Conservation (phyloP, 1,140 invertebrate genomes). For the Olivierus martensii region DNA sequence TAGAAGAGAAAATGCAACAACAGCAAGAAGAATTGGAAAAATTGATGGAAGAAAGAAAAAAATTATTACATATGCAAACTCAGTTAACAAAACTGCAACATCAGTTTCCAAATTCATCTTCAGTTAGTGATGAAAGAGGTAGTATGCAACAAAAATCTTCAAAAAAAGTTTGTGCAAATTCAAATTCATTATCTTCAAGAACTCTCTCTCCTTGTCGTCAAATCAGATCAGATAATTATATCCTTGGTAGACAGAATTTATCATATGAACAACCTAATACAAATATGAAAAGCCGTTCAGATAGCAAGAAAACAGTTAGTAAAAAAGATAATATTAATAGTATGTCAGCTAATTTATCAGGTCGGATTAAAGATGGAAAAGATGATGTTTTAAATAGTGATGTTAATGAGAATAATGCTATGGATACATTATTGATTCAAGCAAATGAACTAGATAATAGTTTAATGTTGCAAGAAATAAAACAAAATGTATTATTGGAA, state of each 20-base stretch:
- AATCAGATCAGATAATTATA: too few species aligned
- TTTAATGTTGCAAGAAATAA: not conserved
- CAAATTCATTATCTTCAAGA: too few species aligned
- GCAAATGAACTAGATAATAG: slow-evolving; percentile 2
- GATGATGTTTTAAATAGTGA: too few species aligned
- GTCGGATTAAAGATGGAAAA: too few species aligned
- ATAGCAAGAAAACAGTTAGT: too few species aligned
- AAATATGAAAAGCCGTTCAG: too few species aligned
- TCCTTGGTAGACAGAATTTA: too few species aligned
- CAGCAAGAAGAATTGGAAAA: not conserved
- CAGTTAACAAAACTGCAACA: not conserved
- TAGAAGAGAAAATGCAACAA: not conserved
- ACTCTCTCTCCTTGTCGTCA: too few species aligned
- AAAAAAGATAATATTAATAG: slow-evolving; percentile 12
- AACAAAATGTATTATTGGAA: slow-evolving; percentile 4
- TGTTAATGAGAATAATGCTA: too few species aligned
- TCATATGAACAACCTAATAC: too few species aligned
- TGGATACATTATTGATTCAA: too few species aligned
- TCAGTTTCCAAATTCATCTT: not conserved
- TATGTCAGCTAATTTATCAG: slow-evolving; percentile 1
- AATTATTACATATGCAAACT: not conserved
- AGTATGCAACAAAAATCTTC: not conserved
- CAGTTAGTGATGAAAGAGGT: not conserved
- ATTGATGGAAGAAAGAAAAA: not conserved
- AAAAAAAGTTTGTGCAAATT: too few species aligned